Evolutionary conservation across 2,113 vertebrate species (phyloP).

Genomic region (Morone saxatilis): DNA sequence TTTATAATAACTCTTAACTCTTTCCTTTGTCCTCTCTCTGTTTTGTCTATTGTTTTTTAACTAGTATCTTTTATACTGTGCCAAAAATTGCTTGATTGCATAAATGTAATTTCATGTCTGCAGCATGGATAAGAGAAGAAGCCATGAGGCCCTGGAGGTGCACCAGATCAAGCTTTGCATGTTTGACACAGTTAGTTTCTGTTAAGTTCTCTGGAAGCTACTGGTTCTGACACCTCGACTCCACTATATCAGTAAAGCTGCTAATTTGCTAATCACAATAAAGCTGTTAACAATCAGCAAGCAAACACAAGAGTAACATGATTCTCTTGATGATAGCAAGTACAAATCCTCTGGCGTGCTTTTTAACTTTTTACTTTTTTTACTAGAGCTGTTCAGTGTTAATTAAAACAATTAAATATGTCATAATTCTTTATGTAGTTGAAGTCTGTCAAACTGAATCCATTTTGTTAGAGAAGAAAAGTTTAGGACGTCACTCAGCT

Average conservation of each 20-base stretch:
- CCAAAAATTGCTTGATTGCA: background rate
- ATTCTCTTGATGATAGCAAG: conserved; percentile 36
- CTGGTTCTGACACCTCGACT: conserved; percentile 56
- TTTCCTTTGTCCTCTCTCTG: conserved; percentile 3
- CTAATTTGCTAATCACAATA: conserved; percentile 71
- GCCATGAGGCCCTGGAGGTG: conserved; percentile 24
- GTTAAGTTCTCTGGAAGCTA: conserved; percentile 37
- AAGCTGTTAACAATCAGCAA: conserved; percentile 57
- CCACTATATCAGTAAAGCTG: conserved; percentile 53
- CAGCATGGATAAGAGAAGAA: background rate
- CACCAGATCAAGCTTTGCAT: conserved; percentile 48
- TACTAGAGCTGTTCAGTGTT: conserved; percentile 11
- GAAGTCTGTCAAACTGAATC: background rate
- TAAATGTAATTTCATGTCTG: conserved; percentile 16
- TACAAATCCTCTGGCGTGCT: conserved; percentile 50
- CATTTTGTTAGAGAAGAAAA: background rate
- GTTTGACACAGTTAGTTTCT: conserved; percentile 46
- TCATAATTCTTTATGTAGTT: conserved; percentile 4
- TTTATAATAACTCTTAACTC: background rate
- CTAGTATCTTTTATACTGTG: background rate
- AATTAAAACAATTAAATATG: conserved; percentile 13
- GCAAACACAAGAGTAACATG: conserved; percentile 36
- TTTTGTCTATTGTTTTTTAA: background rate
- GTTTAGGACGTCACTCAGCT: conserved; percentile 14
- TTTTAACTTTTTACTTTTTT: conserved; percentile 23